Percentiles rank a stretch among this genome's conserved stretches.
These are phyloP conservation scores for Melanocharis versteri DNA, from an alignment of 2,113 vertebrate genomes.

Conservation along the genomic window DNA sequence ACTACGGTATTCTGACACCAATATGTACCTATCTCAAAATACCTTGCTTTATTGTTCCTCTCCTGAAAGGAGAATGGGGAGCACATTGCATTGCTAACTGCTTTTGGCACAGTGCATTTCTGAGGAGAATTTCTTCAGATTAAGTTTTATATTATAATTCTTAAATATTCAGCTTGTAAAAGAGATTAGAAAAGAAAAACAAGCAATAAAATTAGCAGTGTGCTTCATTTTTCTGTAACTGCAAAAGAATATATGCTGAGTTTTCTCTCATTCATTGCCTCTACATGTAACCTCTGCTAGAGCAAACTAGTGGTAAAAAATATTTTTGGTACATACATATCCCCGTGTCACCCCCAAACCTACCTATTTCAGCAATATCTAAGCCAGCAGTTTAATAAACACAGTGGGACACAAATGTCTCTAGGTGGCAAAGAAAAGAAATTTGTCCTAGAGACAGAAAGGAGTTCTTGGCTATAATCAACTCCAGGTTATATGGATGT, in stretches of 20 bases:
- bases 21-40: not conserved
- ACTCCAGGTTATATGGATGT: not conserved
- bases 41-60: not conserved
- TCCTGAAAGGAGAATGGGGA: not conserved
- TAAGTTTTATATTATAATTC: not conserved
- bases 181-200: not conserved
- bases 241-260: not conserved
- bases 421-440: not conserved
- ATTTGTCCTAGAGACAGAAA: not conserved
- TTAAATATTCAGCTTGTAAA: not conserved
- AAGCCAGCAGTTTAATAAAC: not conserved
- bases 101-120: not conserved
- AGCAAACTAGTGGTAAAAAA: not conserved
- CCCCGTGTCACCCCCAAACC: not conserved
- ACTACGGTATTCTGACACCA: not conserved
- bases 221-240: not conserved
- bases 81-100: not conserved
- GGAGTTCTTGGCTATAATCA: not conserved
- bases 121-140: not conserved
- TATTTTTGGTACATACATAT: not conserved
- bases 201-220: not conserved
- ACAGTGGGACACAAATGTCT: not conserved
- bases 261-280: not conserved
- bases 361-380: not conserved
- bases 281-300: not conserved